These are phyloP conservation scores for Drosophila repletoides DNA, from an alignment of 1,140 invertebrate species.

Conservation along the genomic window DNA sequence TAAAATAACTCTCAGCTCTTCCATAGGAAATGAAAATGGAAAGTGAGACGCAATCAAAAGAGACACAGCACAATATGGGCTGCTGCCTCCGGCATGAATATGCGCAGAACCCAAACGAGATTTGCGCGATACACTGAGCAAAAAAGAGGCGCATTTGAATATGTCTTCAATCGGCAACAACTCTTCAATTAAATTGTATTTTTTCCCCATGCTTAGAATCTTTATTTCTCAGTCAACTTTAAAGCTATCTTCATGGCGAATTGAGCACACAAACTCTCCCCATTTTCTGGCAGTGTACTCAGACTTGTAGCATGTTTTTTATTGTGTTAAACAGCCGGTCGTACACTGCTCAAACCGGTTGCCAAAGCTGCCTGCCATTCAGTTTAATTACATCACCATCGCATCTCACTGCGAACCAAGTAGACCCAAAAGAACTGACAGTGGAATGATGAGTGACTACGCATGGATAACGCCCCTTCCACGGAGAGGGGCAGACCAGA, in stretches of 20 bases:
- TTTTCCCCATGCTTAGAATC: background rate
- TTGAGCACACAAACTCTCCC: too few relatives aligned
- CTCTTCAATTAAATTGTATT: too few relatives aligned
- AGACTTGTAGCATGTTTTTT: constrained; percentile 33
- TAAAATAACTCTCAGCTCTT: constrained; percentile 7
- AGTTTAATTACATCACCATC: constrained; percentile 79
- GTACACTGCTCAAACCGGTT: constrained; percentile 56
- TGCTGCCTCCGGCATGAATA: constrained; percentile 15
- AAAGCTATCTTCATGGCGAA: too few relatives aligned
- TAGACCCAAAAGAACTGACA: constrained; percentile 12
- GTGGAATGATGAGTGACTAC: constrained; percentile 22
- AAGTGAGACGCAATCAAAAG: constrained; percentile 56
- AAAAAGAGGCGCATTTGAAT: too few relatives aligned
- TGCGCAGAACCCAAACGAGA: constrained; percentile 49
- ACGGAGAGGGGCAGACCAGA: constrained; percentile 4
- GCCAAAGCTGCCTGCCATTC: constrained; percentile 55
- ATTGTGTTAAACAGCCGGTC: constrained; percentile 35
- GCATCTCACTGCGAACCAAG: background rate
- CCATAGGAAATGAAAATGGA: constrained; percentile 46
- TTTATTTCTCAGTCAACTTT: too few relatives aligned
- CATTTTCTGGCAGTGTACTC: too few relatives aligned
- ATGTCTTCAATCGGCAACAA: too few relatives aligned
- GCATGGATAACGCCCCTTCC: constrained; percentile 38
- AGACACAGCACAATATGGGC: background rate
- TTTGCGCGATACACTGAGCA: too few relatives aligned